Evolutionary conservation across 2,888 invertebrate genomes (phyloP), one percentile per base, ranked within the genome.

Genomic region (Clepsis dumicolana): DNA sequence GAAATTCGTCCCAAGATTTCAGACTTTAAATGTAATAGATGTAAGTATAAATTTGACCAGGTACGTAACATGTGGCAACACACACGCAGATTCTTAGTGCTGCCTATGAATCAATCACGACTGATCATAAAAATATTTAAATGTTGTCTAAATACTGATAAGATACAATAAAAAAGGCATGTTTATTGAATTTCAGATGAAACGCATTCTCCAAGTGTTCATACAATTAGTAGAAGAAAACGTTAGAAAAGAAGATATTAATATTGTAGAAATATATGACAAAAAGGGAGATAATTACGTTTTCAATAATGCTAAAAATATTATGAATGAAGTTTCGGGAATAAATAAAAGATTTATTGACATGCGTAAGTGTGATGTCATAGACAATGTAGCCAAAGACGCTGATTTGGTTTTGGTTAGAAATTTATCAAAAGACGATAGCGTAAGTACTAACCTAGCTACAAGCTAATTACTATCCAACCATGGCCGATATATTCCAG

Each of bases 201-300:
- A 41, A 7, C 56, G 67, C n/a, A 64, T 71, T 16, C 48, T 77
- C 10, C 63, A 71, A 18, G 64, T 75, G 12, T 67, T 70, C 8
- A 24, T 74, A 32, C 76, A 79, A 73, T 73, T 77, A 12, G 59
- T 77, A 10, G 56, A 70, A 7, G 77, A 79, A 72, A 72, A 75
- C 65, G 44, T 73, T 10, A 68, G 67, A 44, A 71, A 70, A 35
- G 63, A 72, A 21, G 24, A 50, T 3, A 64, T 77, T 3, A 75
- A 67, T 35, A 44, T 74, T 18, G 41, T 70, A 4, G 64, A 70
- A 25, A 62, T 75, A 1, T 72, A 65, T 21, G 50, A 72, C 24
- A 61, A 65, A 64, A 72, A 63, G 53, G 72, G 41, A 53, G 72
- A 65, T 18, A 21, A 50, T 10, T 44, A 38, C 24, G 18, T 71